These are phyloP conservation scores for Trichogramma dendrolimi DNA, from an alignment of 2,888 invertebrate species.

Conservation along the genomic window DNA sequence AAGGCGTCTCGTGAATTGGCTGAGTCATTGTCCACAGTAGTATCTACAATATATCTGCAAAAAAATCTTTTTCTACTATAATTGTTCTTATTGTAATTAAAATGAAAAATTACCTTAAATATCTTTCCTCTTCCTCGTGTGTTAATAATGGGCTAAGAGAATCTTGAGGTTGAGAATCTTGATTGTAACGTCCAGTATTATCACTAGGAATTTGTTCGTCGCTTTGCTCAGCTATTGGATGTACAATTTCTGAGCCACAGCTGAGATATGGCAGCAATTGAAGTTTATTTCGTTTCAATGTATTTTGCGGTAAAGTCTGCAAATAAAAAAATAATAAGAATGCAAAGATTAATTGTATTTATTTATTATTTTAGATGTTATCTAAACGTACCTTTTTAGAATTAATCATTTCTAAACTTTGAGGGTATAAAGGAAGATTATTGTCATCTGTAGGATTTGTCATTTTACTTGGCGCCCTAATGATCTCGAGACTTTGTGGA, in stretches of 20 bases:
- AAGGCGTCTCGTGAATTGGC: slow-evolving; percentile 48
- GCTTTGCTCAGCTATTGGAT: slow-evolving; percentile 80
- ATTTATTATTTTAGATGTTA: neutral
- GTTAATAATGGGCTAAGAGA: slow-evolving; percentile 43
- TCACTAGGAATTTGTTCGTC: slow-evolving; percentile 62
- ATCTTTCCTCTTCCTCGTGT: slow-evolving; percentile 43
- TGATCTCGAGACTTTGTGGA: slow-evolving; percentile 50
- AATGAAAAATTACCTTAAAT: slow-evolving; percentile 40
- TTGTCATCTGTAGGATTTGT: slow-evolving; percentile 47
- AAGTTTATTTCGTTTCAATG: slow-evolving; percentile 48
- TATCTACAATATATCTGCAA: slow-evolving; percentile 44
- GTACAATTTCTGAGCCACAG: slow-evolving; percentile 72
- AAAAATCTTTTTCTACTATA: neutral
- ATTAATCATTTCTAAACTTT: slow-evolving; percentile 72
- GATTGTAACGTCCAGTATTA: slow-evolving; percentile 42
- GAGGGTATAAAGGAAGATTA: slow-evolving; percentile 74
- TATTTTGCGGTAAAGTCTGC: slow-evolving; percentile 47
- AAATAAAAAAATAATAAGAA: slow-evolving; percentile 13
- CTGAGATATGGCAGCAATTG: slow-evolving; percentile 52
- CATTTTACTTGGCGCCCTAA: slow-evolving; percentile 47
- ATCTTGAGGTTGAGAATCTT: slow-evolving; percentile 35
- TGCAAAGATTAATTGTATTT: neutral
- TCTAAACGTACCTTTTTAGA: slow-evolving; percentile 41
- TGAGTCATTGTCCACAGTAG: slow-evolving; percentile 44
- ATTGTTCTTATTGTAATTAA: neutral